These are phyloP conservation scores for Podocnemis expansa DNA, from an alignment of 2,113 vertebrate genomes.

Conservation along the genomic window DNA sequence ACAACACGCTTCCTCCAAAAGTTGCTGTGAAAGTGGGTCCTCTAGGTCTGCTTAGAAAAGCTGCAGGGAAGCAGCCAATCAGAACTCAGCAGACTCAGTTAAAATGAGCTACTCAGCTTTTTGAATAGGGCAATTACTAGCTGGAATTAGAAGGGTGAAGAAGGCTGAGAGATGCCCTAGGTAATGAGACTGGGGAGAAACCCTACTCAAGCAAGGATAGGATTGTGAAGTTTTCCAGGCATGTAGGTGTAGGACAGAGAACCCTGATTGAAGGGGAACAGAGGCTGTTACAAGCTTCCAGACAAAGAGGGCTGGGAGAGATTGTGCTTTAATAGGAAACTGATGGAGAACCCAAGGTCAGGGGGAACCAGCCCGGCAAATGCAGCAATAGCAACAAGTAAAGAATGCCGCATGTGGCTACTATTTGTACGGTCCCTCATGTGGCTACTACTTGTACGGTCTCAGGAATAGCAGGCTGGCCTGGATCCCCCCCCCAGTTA, in stretches of 20 bases:
- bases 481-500: too few species aligned
- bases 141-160: background rate
- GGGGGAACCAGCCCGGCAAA: too few species aligned
- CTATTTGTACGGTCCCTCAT: too few species aligned
- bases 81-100: background rate
- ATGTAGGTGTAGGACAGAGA: background rate
- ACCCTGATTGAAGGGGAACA: background rate
- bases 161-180: background rate
- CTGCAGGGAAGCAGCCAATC: background rate
- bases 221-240: background rate
- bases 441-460: too few species aligned
- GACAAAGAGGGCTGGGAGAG: background rate
- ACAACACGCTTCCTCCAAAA: background rate
- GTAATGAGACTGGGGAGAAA: background rate
- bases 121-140: background rate
- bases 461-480: too few species aligned
- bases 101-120: background rate
- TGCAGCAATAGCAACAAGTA: too few species aligned
- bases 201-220: background rate
- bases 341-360: background rate
- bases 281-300: background rate
- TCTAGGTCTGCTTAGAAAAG: background rate
- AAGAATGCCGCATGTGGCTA: too few species aligned
- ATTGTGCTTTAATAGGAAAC: background rate
- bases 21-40: too few species aligned